phyloP scores from a whole-genome alignment of 2,888 invertebrate species.

The Synergus laeviventris region DNA sequence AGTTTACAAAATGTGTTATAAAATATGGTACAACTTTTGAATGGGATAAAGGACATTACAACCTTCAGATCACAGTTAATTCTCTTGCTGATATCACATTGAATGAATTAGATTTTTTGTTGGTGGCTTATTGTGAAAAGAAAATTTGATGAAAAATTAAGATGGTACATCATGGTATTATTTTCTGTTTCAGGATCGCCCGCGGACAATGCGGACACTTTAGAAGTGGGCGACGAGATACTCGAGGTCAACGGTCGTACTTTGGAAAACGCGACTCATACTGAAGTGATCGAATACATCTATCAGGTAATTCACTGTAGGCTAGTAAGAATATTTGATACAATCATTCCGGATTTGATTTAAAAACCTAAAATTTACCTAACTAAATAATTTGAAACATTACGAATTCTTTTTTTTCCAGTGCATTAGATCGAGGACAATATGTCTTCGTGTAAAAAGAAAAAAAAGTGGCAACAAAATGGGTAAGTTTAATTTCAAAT shows the following conservation, averaged over 20 bases:
- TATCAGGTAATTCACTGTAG: conserved; percentile 85
- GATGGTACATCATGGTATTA: conserved; percentile 2
- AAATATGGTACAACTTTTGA: neutral
- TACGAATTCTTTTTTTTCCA: conserved; percentile 77
- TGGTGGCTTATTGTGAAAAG: neutral
- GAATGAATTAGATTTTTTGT: no score
- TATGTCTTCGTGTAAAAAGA: conserved; percentile 94
- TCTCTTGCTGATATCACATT: no score
- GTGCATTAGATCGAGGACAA: conserved; percentile 97
- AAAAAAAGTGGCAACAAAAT: conserved; percentile 88
- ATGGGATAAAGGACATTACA: neutral
- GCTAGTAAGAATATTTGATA: neutral
- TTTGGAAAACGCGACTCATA: conserved; percentile 92
- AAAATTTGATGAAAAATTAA: neutral
- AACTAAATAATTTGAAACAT: neutral
- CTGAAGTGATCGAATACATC: conserved; percentile 95
- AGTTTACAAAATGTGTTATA: neutral
- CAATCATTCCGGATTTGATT: neutral
- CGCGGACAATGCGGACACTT: conserved; percentile 91
- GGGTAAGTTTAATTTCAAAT: conserved; percentile 82
- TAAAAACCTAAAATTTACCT: neutral
- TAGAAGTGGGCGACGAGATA: conserved; percentile 98
- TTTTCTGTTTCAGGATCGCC: conserved; percentile 83
- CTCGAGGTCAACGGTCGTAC: conserved; percentile 97
- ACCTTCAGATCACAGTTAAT: neutral